Evolutionary conservation across 1,140 invertebrate genomes (phyloP), one percentile per base, ranked within the genome.

Genomic region (Akabosia matsudoensis): DNA sequence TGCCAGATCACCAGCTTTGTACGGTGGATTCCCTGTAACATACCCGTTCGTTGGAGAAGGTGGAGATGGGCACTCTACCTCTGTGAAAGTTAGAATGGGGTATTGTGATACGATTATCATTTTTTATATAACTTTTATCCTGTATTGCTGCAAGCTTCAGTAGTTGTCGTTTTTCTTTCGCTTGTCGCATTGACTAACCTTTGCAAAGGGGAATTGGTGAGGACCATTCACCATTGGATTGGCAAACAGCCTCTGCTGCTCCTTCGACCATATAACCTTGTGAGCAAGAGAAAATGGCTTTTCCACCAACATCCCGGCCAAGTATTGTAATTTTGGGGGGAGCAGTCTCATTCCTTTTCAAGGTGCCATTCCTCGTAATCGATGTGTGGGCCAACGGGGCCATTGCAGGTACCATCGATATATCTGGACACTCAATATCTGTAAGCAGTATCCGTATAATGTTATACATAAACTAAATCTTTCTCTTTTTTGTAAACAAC

Each of bases 171-270:
- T 45, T 73, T 7, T 45, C 22, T 56, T 51, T 51, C 4, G 10
- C 22, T 16, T 16, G 14, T 7, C 24, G 24, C 3, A 10, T 61
- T 61, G 24, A 22, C 0, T 54, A 30, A 77, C 73, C 56, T 22
- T 71, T 51, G 56, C 56, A 75, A 7, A 52, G 14, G 2, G 34
- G 34, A 4, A 71, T 1, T 18, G 74, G 7, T 1, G 33, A 86
- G 0, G 91, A 90, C 93, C 94, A 96, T 83, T 92, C 89, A 24
- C 93, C 93, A 76, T 88, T 90, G 1, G 90, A 88, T 81, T 91
- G 87, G 83, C 93, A 96, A 18, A 91, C 88, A 7, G 92, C 90
- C 83, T 92, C 91, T 3, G 88, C 82, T 0, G 90, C 87, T 0
- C 93, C 93, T 33, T 88, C 85, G n/a, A 95, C 86, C 31, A 91